Conservation (phyloP, 1,140 invertebrate species). For the Drosophila kikkawai region DNA sequence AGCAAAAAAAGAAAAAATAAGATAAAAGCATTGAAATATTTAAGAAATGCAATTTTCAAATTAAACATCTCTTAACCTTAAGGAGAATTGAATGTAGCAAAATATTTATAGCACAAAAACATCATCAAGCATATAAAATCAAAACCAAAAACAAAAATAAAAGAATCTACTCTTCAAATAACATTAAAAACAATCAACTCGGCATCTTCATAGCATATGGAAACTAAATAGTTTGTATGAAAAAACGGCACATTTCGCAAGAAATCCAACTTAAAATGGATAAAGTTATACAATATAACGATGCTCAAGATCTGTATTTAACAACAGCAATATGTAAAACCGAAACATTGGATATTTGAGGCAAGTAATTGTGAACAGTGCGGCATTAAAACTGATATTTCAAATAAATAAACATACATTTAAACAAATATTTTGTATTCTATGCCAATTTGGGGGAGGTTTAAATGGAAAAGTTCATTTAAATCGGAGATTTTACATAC, state of each 20-base stretch:
- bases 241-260: slow-evolving; percentile 30
- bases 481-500: background rate
- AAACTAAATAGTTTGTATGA: slow-evolving; percentile 28
- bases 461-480: background rate
- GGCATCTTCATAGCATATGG: slow-evolving; percentile 28
- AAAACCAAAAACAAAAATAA: slow-evolving; percentile 30
- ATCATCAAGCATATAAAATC: slow-evolving; percentile 49
- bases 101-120: slow-evolving; percentile 41
- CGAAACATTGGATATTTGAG: slow-evolving; percentile 25
- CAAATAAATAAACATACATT: slow-evolving; percentile 65
- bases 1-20: slow-evolving; percentile 1
- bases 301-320: slow-evolving; percentile 62
- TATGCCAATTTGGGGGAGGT: background rate
- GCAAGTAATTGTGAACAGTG: slow-evolving; percentile 27
- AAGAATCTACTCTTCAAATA: slow-evolving; percentile 14
- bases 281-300: slow-evolving; percentile 44
- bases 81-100: slow-evolving; percentile 40
- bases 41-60: slow-evolving; percentile 24
- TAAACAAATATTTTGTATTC: slow-evolving; percentile 17
- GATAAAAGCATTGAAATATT: slow-evolving; percentile 17
- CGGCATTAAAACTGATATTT: slow-evolving; percentile 56
- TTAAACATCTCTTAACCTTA: slow-evolving; percentile 18
- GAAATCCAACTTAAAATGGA: slow-evolving; percentile 10
- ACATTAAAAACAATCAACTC: slow-evolving; percentile 22
- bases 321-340: slow-evolving; percentile 33